Evolutionary conservation across 2,797 vertebrate genomes (phyloP), one percentile per base, ranked within the genome.

Genomic region (Aldrovandia affinis): DNA sequence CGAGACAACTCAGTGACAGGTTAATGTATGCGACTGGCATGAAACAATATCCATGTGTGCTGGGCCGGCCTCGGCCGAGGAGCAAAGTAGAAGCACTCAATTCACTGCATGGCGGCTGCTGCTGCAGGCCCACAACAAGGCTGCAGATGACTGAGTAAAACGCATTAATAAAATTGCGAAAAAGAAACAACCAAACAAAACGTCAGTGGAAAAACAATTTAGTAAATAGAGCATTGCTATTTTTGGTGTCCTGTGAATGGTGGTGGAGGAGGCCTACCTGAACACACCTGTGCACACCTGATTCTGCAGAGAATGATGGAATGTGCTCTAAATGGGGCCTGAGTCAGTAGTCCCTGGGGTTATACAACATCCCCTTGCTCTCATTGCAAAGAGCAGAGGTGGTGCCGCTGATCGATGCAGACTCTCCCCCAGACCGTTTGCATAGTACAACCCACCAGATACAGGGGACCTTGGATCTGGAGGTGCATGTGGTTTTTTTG

Each of bases 21-120:
- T 94, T 95, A 95, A 96, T 95, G 92, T 95, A 95, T 95, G 93
- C 94, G 90, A 92, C 93, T 93, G 85, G 90, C 92, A 93, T 94
- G 90, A 94, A 93, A 94, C 92, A 93, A 94, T 93, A 93, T 90
- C 93, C 91, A 91, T 90, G 93, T 87, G 91, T 86, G 89, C 86
- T 79, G 82, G 89, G 9, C 59, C 50, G 30, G 63, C 12, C 78
- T 18, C 59, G n/a, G 42, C 77, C 20, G 30, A 47, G 14, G 42
- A 54, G 44, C 59, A 33, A 20, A 10, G 47, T 42, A 63, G 73
- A 83, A 73, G 25, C 70, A 65, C 63, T 68, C 47, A 33, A n/a
- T 70, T 44, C 42, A 33, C 28, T 6, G 82, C 39, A 33, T 57
- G 73, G 42, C 63, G n/a, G n/a, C n/a, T n/a, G n/a, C n/a, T 33